Evolutionary conservation across 2,888 invertebrate species (phyloP).

Genomic region (Heliconius hortense): DNA sequence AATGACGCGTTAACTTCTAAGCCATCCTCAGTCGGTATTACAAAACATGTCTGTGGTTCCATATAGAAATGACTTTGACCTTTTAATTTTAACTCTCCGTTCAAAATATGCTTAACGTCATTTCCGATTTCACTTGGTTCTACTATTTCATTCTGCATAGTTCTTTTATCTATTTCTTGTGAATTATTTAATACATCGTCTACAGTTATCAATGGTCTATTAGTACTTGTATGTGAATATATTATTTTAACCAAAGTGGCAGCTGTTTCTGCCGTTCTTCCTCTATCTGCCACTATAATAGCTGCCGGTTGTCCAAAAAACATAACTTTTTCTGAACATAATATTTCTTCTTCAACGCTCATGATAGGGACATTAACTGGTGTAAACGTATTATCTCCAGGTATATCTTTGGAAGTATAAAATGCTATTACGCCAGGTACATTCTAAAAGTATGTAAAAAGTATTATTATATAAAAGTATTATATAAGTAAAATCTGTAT

Average conservation of each 20-base stretch:
- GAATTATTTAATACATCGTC: constrained; percentile 67
- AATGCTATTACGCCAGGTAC: constrained; percentile 84
- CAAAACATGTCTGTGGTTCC: constrained; percentile 87
- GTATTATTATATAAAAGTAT: too few relatives aligned
- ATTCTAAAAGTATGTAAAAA: constrained; percentile 66
- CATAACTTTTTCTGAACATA: constrained; percentile 67
- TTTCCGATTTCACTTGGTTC: constrained; percentile 63
- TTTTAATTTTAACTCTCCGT: constrained; percentile 82
- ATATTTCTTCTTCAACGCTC: constrained; percentile 61
- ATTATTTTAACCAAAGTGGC: constrained; percentile 78
- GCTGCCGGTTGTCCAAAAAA: constrained; percentile 85
- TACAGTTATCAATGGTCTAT: constrained; percentile 60
- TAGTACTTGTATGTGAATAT: constrained; percentile 62
- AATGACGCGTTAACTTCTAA: constrained; percentile 84
- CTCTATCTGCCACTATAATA: constrained; percentile 83
- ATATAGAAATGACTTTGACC: constrained; percentile 88
- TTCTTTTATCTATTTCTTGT: constrained; percentile 56
- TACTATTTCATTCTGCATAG: constrained; percentile 53
- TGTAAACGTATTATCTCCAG: constrained; percentile 83
- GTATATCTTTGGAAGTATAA: constrained; percentile 84
- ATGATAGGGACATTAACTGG: constrained; percentile 56
- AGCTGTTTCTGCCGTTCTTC: constrained; percentile 79
- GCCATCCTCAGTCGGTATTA: constrained; percentile 86
- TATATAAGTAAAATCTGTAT: background rate
- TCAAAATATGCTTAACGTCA: constrained; percentile 68